Evolutionary conservation across 2,797 vertebrate genomes (phyloP).

Genomic region (Gadopsis marmoratus): DNA sequence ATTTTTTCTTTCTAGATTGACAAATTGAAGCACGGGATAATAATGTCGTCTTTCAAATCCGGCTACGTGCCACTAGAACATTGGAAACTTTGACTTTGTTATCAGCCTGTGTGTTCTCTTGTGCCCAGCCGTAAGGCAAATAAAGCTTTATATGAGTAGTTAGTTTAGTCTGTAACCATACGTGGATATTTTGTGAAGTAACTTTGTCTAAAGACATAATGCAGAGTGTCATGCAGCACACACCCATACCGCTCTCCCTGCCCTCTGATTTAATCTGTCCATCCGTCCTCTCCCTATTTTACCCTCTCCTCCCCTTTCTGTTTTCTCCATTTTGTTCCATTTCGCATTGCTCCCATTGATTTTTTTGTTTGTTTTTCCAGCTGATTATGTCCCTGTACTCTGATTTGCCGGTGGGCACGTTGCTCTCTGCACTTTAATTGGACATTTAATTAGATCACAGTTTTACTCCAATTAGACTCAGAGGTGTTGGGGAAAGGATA

Average conservation of each 20-base stretch:
- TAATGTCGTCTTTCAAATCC: not conserved
- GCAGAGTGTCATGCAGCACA: slow-evolving; percentile 18
- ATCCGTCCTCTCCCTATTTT: slow-evolving; percentile 44
- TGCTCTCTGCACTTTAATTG: slow-evolving; percentile 89
- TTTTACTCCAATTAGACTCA: slow-evolving; percentile 89
- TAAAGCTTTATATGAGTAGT: not conserved
- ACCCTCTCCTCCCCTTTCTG: slow-evolving; percentile 51
- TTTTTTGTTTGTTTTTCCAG: slow-evolving; percentile 90
- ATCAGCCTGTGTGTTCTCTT: not conserved
- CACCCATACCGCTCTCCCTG: slow-evolving; percentile 12
- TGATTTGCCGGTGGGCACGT: slow-evolving; percentile 86
- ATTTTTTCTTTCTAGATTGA: not conserved
- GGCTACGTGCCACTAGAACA: not conserved
- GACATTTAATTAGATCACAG: slow-evolving; percentile 92
- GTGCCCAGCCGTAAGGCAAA: not conserved
- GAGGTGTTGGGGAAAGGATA: slow-evolving; percentile 76
- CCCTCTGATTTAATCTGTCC: slow-evolving; percentile 49
- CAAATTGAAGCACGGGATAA: not conserved
- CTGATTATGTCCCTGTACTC: slow-evolving; percentile 87
- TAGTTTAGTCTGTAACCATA: slow-evolving; percentile 4
- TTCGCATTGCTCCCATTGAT: slow-evolving; percentile 81
- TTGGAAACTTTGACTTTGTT: not conserved
- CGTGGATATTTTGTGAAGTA: not conserved
- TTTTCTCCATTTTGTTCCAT: slow-evolving; percentile 68
- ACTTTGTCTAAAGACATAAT: slow-evolving; percentile 5